Conservation (phyloP, 2,888 invertebrate genomes). For the Lepeophtheirus nordmannii region DNA sequence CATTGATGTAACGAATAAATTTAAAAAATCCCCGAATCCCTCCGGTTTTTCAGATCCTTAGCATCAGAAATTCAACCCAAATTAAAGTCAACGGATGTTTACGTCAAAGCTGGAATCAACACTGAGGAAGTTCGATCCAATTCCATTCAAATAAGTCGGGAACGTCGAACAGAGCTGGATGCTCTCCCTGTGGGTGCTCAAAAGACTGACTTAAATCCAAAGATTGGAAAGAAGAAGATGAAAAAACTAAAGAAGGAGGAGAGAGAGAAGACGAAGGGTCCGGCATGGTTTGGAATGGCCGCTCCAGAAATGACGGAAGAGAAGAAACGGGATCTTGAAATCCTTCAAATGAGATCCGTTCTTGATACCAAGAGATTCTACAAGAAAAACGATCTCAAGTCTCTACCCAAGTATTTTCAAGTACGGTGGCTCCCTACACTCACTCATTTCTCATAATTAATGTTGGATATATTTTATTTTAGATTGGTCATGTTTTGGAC, state of each 20-base stretch:
- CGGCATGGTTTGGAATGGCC: slow-evolving; percentile 73
- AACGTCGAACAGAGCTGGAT: neutral
- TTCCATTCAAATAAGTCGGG: neutral
- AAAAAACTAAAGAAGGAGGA: slow-evolving; percentile 41
- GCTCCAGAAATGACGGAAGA: slow-evolving; percentile 80
- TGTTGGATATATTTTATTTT: slow-evolving; percentile 29
- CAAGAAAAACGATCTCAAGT: slow-evolving; percentile 73
- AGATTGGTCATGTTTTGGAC: slow-evolving; percentile 49
- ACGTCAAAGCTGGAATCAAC: neutral
- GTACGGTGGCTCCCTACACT: slow-evolving; percentile 41
- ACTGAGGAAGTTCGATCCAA: neutral
- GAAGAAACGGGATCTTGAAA: slow-evolving; percentile 66
- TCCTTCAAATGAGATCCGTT: slow-evolving; percentile 79
- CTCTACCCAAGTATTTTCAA: slow-evolving; percentile 82
- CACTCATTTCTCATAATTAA: no score
- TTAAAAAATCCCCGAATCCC: no score
- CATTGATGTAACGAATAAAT: no score
- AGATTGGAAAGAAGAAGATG: neutral
- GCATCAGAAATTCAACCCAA: neutral
- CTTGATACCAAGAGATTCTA: slow-evolving; percentile 90
- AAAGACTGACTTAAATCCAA: neutral
- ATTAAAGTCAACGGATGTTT: neutral
- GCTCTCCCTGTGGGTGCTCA: neutral
- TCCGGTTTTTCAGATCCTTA: neutral
- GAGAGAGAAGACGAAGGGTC: slow-evolving; percentile 47